Percentiles rank a stretch among this genome's conserved stretches.
phyloP scores from a whole-genome alignment of 2,113 vertebrate genomes.

The Chloropsis cyanopogon region DNA sequence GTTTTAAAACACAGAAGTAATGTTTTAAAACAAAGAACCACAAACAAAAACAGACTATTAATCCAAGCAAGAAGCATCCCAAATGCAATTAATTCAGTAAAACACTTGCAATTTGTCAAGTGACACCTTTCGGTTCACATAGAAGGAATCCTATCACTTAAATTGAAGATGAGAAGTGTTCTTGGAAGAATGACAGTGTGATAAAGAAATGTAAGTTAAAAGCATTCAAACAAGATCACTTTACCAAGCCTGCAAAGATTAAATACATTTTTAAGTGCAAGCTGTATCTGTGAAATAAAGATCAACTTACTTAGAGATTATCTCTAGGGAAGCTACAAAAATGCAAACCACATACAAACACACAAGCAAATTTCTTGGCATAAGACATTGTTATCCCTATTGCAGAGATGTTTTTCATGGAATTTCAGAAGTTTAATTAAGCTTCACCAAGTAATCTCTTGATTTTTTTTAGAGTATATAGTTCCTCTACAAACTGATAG shows the following conservation, averaged over 20 bases:
- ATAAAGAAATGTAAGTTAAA: slow-evolving; percentile 13
- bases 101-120: background rate
- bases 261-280: slow-evolving; percentile 8
- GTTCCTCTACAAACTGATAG: background rate
- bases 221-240: background rate
- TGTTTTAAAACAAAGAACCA: background rate
- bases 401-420: background rate
- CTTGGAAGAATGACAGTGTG: background rate
- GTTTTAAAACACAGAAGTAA: background rate
- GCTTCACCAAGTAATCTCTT: background rate
- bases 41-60: slow-evolving; percentile 15
- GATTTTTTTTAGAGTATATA: background rate
- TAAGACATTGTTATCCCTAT: background rate
- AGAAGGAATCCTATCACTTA: slow-evolving; percentile 9
- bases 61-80: background rate
- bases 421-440: background rate
- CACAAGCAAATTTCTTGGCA: background rate
- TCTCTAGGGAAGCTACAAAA: slow-evolving; percentile 4
- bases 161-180: background rate
- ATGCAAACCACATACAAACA: background rate
- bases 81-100: background rate
- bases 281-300: slow-evolving; percentile 3
- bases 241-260: background rate
- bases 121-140: background rate
- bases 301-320: background rate